These are phyloP conservation scores for Henicopernis longicauda DNA, from an alignment of 2,113 vertebrate genomes.

Conservation along the genomic window DNA sequence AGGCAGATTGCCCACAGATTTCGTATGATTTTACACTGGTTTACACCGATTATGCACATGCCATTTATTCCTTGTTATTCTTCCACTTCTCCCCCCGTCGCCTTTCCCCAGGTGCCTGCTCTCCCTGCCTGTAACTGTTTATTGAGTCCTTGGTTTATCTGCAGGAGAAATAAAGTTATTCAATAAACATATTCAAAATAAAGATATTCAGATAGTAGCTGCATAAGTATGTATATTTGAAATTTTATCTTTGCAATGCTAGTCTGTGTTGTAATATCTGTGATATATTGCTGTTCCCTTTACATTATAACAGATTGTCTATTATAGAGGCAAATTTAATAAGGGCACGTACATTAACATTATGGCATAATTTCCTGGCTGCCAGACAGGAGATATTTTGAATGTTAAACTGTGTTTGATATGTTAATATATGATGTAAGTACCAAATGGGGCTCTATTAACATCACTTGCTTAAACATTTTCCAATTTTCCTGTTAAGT, in stretches of 20 bases:
- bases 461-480: slow-evolving; percentile 31
- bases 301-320: slow-evolving; percentile 30
- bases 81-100: not conserved
- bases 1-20: not conserved
- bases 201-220: not conserved
- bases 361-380: slow-evolving; percentile 47
- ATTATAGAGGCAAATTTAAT: slow-evolving; percentile 53
- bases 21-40: accelerated
- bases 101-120: not conserved
- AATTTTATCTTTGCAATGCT: slow-evolving; percentile 1
- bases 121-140: not conserved
- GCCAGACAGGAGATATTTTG: slow-evolving; percentile 51
- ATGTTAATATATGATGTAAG: slow-evolving; percentile 42
- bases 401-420: slow-evolving; percentile 50
- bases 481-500: slow-evolving; percentile 14
- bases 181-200: not conserved
- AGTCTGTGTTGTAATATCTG: not conserved
- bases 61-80: not conserved
- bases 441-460: slow-evolving; percentile 41
- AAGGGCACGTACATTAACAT: slow-evolving; percentile 49
- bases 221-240: not conserved
- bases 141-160: not conserved
- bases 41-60: not conserved
- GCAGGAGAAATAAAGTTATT: not conserved
- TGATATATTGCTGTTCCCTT: slow-evolving; percentile 8